Evolutionary conservation across 1,140 invertebrate species (phyloP).

Genomic region (Euura lappo): DNA sequence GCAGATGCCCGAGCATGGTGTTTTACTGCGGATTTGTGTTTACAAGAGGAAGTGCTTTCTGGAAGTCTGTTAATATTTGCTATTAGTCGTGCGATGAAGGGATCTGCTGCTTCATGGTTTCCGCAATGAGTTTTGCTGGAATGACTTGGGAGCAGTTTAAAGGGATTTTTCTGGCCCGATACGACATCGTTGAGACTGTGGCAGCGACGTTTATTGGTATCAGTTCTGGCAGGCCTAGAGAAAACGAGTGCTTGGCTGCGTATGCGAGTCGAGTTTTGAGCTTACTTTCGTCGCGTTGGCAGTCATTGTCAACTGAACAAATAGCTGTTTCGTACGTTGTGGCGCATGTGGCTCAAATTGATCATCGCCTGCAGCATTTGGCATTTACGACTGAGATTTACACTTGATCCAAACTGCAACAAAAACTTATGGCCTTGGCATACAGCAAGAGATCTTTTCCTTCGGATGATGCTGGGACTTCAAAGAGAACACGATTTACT

Average conservation of each 20-base stretch:
- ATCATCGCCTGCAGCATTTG: constrained; percentile 16
- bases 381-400: constrained; percentile 21
- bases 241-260: constrained; percentile 7
- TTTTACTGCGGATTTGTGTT: constrained; percentile 20
- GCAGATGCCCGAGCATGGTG: constrained; percentile 22
- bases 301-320: constrained; percentile 11
- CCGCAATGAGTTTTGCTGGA: constrained; percentile 13
- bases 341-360: constrained; percentile 21
- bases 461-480: neutral
- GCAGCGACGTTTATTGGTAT: constrained; percentile 18
- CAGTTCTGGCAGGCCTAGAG: constrained; percentile 9
- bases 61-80: neutral
- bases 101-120: constrained; percentile 21
- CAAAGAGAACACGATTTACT: neutral
- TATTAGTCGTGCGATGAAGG: constrained; percentile 11
- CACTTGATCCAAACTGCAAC: constrained; percentile 14
- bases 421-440: constrained; percentile 16
- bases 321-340: constrained; percentile 23
- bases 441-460: neutral
- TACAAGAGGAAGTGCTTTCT: constrained; percentile 7
- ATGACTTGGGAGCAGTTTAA: constrained; percentile 26
- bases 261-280: constrained; percentile 12
- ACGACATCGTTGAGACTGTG: constrained; percentile 15
- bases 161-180: constrained; percentile 21
- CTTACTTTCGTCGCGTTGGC: constrained; percentile 7